These are phyloP conservation scores for Plutella xylostella DNA, from an alignment of 2,888 invertebrate genomes.

Conservation along the genomic window DNA sequence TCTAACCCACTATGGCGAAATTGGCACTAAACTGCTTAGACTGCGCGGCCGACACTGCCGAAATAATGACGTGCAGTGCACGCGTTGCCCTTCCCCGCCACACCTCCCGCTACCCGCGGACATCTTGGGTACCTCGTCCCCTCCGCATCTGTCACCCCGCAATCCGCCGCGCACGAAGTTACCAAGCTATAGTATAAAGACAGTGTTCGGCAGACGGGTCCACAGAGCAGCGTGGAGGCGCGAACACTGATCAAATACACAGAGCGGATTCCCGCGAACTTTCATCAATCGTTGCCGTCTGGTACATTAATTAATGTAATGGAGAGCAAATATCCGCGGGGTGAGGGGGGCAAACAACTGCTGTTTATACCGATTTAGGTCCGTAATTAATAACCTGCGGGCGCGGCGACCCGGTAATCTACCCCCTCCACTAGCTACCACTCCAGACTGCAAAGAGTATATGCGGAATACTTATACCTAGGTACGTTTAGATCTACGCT, in stretches of 20 bases:
- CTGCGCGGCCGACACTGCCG: no score
- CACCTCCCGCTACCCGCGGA: no score
- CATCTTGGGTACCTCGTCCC: no score
- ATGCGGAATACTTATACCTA: neutral
- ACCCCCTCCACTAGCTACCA: neutral
- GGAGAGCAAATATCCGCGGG: slow-evolving; percentile 25
- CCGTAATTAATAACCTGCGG: slow-evolving; percentile 5
- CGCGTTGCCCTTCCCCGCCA: no score
- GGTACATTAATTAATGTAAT: slow-evolving; percentile 28
- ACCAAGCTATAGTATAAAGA: no score
- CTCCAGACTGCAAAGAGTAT: neutral
- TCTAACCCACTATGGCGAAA: no score
- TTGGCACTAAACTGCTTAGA: no score
- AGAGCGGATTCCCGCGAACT: slow-evolving; percentile 10
- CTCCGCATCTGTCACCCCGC: no score
- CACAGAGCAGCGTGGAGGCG: no score
- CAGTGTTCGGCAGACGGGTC: no score
- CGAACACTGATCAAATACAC: slow-evolving; percentile 1
- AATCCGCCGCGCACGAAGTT: no score
- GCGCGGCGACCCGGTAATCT: neutral
- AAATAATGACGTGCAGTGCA: no score
- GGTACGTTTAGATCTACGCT: neutral
- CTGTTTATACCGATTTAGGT: neutral
- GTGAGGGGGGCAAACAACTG: neutral
- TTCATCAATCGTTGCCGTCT: slow-evolving; percentile 23